phyloP scores from a whole-genome alignment of 92 coral and sea anemone genomes.

The Porites rus region DNA sequence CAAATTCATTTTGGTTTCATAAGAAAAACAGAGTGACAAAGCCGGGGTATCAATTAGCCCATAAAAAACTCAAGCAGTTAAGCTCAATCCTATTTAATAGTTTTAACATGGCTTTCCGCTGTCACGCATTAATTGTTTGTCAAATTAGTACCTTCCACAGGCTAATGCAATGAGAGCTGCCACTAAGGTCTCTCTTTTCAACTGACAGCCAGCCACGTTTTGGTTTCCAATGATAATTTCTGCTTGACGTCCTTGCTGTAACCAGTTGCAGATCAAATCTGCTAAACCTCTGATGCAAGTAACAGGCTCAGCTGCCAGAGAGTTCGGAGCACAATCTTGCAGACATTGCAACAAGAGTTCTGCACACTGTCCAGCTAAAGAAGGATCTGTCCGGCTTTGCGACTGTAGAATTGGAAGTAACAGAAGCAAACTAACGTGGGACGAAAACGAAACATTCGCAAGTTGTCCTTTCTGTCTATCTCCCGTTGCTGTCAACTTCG shows the following conservation, averaged over 20 bases:
- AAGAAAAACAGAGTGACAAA: too few relatives aligned
- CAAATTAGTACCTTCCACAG: slow-evolving; percentile 83
- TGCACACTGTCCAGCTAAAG: slow-evolving; percentile 82
- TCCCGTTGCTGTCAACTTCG: not conserved
- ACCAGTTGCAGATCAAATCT: slow-evolving; percentile 85
- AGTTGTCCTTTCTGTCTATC: slow-evolving; percentile 32
- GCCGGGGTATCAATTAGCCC: not conserved
- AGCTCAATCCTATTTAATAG: not conserved
- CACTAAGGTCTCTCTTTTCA: slow-evolving; percentile 74
- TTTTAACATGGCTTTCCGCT: not conserved
- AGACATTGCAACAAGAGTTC: slow-evolving; percentile 83
- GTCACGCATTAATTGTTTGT: not conserved
- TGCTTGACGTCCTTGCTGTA: slow-evolving; percentile 42
- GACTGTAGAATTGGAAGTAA: slow-evolving; percentile 91
- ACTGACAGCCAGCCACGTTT: slow-evolving; percentile 21
- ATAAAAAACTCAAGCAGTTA: not conserved
- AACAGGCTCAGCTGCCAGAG: slow-evolving; percentile 81
- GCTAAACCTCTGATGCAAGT: slow-evolving; percentile 83
- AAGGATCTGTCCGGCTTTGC: slow-evolving; percentile 90
- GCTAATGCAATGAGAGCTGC: slow-evolving; percentile 90
- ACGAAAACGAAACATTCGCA: slow-evolving; percentile 79
- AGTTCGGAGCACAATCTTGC: slow-evolving; percentile 83
- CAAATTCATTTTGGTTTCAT: not conserved
- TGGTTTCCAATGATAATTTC: slow-evolving; percentile 38
- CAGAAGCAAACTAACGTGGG: slow-evolving; percentile 90